Percentiles rank a stretch among this genome's conserved stretches.
phyloP scores from a whole-genome alignment of 2,888 invertebrate species.

The Malachius bipustulatus region DNA sequence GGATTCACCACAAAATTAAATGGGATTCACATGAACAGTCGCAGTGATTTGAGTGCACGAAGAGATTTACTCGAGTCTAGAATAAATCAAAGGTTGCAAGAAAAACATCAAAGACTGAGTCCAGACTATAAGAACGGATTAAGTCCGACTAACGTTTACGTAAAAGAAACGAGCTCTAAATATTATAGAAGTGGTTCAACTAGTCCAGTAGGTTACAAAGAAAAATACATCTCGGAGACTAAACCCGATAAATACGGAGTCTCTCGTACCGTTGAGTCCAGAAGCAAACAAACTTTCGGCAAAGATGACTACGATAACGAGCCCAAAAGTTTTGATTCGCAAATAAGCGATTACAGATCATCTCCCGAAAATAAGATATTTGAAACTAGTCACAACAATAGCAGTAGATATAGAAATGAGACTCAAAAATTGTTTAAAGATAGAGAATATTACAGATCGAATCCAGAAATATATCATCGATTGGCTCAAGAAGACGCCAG shows the following conservation, averaged over 20 bases:
- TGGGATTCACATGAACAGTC: constrained; percentile 25
- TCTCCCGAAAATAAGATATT: constrained; percentile 43
- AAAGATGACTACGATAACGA: constrained; percentile 41
- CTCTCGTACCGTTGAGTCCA: constrained; percentile 36
- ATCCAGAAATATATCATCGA: constrained; percentile 47
- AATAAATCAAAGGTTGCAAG: constrained; percentile 46
- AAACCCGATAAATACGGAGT: constrained; percentile 40
- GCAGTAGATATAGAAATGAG: constrained; percentile 23
- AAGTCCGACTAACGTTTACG: constrained; percentile 43
- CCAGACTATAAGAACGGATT: constrained; percentile 34
- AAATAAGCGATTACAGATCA: constrained; percentile 46
- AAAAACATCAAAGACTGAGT: constrained; percentile 33
- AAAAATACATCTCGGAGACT: constrained; percentile 42
- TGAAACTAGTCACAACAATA: constrained; percentile 30
- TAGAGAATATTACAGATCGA: constrained; percentile 47
- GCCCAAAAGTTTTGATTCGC: constrained; percentile 55
- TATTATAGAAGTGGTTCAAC: constrained; percentile 45
- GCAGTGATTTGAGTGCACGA: constrained; percentile 55
- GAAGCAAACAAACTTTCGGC: constrained; percentile 36
- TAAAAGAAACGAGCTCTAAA: constrained; percentile 43
- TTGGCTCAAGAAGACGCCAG: constrained; percentile 39
- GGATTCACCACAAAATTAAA: constrained; percentile 18
- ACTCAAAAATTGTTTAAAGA: constrained; percentile 28
- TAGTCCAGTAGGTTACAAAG: constrained; percentile 42
- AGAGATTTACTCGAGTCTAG: constrained; percentile 65